These are phyloP conservation scores for Nymphalis c-album DNA, from an alignment of 2,888 invertebrate genomes.

Conservation along the genomic window DNA sequence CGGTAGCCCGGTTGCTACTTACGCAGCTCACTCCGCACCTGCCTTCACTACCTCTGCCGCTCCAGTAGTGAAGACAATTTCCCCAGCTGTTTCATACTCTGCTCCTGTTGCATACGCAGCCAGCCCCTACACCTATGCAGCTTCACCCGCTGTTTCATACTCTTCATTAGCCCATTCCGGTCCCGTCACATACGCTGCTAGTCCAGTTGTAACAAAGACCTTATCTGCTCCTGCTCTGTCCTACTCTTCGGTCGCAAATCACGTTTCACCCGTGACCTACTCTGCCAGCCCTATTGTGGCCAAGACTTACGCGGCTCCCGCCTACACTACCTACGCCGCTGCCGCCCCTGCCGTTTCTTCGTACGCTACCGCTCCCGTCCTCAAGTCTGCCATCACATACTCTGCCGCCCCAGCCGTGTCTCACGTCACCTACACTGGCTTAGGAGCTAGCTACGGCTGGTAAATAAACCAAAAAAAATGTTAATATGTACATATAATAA, in stretches of 20 bases:
- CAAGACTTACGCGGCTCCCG: constrained; percentile 39
- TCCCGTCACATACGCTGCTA: constrained; percentile 41
- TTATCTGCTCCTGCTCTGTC: constrained; percentile 71
- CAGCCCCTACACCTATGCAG: constrained; percentile 44
- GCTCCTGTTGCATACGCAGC: constrained; percentile 44
- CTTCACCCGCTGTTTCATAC: constrained; percentile 61
- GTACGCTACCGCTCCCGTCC: constrained; percentile 48
- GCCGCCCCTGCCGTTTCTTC: constrained; percentile 45
- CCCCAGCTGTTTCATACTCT: constrained; percentile 69
- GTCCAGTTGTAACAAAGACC: constrained; percentile 64
- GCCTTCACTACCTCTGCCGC: constrained; percentile 48
- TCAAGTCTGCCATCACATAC: constrained; percentile 42
- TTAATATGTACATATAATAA: constrained; percentile 22
- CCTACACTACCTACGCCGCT: constrained; percentile 36
- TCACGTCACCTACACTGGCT: constrained; percentile 84
- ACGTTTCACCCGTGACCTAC: constrained; percentile 48
- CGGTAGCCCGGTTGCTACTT: constrained; percentile 47
- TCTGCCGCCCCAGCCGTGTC: constrained; percentile 67
- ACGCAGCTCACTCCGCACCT: constrained; percentile 63
- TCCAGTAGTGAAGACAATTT: constrained; percentile 70
- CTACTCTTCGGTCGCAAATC: constrained; percentile 47
- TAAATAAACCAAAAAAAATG: constrained; percentile 42
- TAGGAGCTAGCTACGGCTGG: constrained; percentile 76
- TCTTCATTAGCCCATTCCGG: constrained; percentile 46
- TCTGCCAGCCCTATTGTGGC: constrained; percentile 39